Conservation (phyloP, 2,888 invertebrate genomes). For the Patella pellucida region DNA sequence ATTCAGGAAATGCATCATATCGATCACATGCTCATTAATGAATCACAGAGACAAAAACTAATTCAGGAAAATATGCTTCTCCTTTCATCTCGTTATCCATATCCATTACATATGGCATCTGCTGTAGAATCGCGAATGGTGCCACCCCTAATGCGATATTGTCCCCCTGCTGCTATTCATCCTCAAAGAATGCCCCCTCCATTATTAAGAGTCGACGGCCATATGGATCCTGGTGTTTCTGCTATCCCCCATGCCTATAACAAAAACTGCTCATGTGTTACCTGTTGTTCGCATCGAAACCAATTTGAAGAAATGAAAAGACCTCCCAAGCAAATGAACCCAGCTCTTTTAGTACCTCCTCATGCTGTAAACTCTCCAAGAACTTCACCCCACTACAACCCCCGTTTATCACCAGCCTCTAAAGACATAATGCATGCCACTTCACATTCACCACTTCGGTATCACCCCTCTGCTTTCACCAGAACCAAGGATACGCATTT, state of each 20-base stretch:
- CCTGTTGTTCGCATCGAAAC: slow-evolving; percentile 9
- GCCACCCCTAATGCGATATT: background rate
- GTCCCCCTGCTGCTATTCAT: background rate
- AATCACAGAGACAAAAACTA: background rate
- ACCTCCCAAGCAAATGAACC: background rate
- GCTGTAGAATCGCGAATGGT: background rate
- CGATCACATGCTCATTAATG: background rate
- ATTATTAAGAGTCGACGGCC: slow-evolving; percentile 17
- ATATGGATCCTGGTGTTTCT: background rate
- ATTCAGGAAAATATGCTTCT: background rate
- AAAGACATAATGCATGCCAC: slow-evolving; percentile 4
- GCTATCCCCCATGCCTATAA: slow-evolving; percentile 12
- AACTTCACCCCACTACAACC: background rate
- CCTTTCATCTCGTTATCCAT: background rate
- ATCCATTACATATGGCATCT: background rate
- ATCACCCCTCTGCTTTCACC: slow-evolving; percentile 1
- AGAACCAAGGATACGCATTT: background rate
- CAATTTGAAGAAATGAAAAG: slow-evolving; percentile 10
- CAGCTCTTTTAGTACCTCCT: background rate
- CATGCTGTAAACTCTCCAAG: background rate
- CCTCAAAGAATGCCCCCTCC: slow-evolving; percentile 20
- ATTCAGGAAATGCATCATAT: background rate
- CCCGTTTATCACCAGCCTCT: background rate
- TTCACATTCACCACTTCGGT: slow-evolving; percentile 16
- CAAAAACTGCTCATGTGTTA: slow-evolving; percentile 13